Evolutionary conservation across 2,888 invertebrate species (phyloP), one percentile per base, ranked within the genome.

Genomic region (Stictocephala bisonia): DNA sequence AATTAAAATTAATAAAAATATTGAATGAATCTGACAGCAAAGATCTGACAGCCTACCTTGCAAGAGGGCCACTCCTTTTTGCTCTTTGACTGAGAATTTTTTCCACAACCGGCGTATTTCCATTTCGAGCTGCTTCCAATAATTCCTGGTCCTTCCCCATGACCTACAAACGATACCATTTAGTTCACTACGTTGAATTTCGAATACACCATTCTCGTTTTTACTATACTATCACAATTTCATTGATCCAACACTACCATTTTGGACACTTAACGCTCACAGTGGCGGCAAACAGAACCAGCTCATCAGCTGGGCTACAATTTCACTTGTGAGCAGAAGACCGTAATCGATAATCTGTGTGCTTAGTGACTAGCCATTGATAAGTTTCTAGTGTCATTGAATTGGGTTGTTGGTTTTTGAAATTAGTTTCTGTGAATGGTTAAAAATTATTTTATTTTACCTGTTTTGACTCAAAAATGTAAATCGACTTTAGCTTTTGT

Each of bases 71-170:
- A 88, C 93, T 94, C 89, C 94, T 92, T 89, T 93, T 95, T 82
- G 92, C 91, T 86, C 93, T 91, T 86, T 94, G 93, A 81, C 90
- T 91, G 81, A 97, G 87, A 83, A 97, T 93, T 88, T 95, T 96
- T 85, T 96, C 96, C 79, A 96, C 94, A 81, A 92, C 90, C 80
- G 90, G 88, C 82, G 92, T 89, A 86, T 97, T 95, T 83, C 97
- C 97, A 87, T 91, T 94, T 82, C 97, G 91, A 80, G 97, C 95
- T 81, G 96, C 97, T 84, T 97, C 97, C 85, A 97, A 88, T 85
- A 97, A 90, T 87, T 97, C 97, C 86, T 96, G 95, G 86, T 97
- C 97, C 87, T 96, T 96, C 84, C 97, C 97, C 96, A 97, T 97
- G 83, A 83, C 82, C 48, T 66, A 66, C 40, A 72, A 58, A n/a